Base-by-base conservation (phyloP, 2,113 vertebrate species). In the Poecile atricapillus region DNA sequence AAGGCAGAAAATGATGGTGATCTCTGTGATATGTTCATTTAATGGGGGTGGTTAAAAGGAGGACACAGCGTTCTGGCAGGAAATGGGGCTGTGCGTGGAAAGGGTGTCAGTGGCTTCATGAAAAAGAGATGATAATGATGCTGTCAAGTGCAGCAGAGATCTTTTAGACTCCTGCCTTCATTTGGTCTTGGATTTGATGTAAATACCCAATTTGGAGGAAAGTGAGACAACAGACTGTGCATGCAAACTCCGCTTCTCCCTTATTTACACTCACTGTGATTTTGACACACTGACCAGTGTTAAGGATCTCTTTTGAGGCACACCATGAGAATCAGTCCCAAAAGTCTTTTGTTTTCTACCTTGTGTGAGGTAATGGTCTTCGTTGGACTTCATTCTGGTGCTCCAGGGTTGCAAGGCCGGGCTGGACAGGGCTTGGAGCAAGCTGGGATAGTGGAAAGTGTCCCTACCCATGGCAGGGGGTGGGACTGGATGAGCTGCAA, bases 91-190 rank as follows among this genome's bases (percentile, higher is more conserved):
- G 0, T 44, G 78, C 78, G 65, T 70, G 62, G 46, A 18, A 83
- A 90, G 58, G 23, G 46, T 70, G 68, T 78, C 85, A 30, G 28
- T 63, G 53, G n/a, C 62, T 88, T 68, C 1, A 0, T 49, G 89
- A 50, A 56, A 41, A 44, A 73, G n/a, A 88, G 75, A 68, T 89
- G 55, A 64, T 90, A 80, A 87, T 60, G 75, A 77, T 65, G 63
- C 71, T 96, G 94, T 90, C 79, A 89, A 91, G 69, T 60, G 55
- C 28, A 62, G 62, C n/a, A 78, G 60, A 24, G 31, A 50, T 53
- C 85, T 62, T 22, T n/a, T 39, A 67, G 68, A 79, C 0, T 37
- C 33, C 85, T 75, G 43, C 28, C 53, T 70, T 69, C 56, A 37
- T 14, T 41, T 6, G 3, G 5, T n/a, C 76, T 50, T 52, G 73